A percentile compares a stretch with the other conserved stretches of the same genome.
Conservation (phyloP, 2,113 vertebrate species). For the Hypomesus transpacificus region DNA sequence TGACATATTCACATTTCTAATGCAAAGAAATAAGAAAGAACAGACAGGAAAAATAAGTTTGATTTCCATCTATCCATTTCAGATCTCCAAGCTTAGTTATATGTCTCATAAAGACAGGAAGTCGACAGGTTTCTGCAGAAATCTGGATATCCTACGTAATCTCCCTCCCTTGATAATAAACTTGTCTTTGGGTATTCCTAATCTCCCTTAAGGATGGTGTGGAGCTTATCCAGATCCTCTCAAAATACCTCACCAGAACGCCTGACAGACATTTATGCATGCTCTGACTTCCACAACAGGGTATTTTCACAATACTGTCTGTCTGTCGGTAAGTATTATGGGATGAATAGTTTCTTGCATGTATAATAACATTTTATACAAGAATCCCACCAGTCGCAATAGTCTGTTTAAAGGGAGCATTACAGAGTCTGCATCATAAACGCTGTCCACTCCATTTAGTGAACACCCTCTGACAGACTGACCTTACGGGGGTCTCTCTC, state of each 20-base stretch:
- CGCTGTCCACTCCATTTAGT: too few species aligned
- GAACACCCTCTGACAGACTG: too few species aligned
- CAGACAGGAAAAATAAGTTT: background rate
- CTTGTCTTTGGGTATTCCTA: conserved; percentile 56
- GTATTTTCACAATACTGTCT: background rate
- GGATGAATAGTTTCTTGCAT: too few species aligned
- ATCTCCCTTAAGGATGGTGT: conserved; percentile 57
- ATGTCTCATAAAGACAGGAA: conserved; percentile 19
- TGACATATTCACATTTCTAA: too few species aligned
- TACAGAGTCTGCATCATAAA: too few species aligned
- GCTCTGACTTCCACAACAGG: background rate
- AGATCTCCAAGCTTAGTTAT: background rate
- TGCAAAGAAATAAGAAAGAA: background rate
- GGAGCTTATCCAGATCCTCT: conserved; percentile 60
- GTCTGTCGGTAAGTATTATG: background rate
- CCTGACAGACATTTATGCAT: conserved; percentile 1
- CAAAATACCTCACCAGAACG: conserved; percentile 44
- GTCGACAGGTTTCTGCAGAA: conserved; percentile 42
- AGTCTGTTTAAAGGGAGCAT: too few species aligned
- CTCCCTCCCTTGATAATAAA: conserved; percentile 43
- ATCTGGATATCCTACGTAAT: conserved; percentile 56
- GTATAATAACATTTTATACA: too few species aligned
- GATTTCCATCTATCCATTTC: background rate
- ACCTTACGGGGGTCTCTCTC: too few species aligned
- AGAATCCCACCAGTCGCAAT: too few species aligned